Evolutionary conservation across 2,888 invertebrate species (phyloP), one percentile per base, ranked within the genome.

Genomic region (Dimorphilus gyrociliatus): DNA sequence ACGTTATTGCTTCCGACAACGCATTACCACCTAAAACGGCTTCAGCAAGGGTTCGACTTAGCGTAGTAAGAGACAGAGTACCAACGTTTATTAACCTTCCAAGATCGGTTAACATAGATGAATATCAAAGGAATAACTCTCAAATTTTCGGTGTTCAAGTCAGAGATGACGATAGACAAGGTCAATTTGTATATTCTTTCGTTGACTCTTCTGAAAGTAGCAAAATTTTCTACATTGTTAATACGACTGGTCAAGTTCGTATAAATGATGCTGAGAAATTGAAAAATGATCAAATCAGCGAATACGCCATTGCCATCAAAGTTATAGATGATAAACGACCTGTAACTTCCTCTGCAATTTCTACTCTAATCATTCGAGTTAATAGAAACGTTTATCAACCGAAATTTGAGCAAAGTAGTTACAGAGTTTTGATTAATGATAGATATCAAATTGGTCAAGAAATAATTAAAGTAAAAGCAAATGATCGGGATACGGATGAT

Each of bases 1-100:
- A 42, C 21, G 51, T 53, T 14, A 23, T 35, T 6, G 55, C 46
- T 2, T 35, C 37, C 21, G 55, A 55, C 30, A 43, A 48, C 33
- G 47, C 45, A 3, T 27, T 27, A 1, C 53, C 52, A 3, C 42
- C 44, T 8, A 45, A 38, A 33, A 45, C 42, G 5, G 42, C 41
- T 8, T 42, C 38, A 10, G 44, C 49, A 1, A 39, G 42, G 4
- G 49, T 53, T 3, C 30, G 39, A 4, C 44, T 55, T 4, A 42
- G 34, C 19, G 47, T 55, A 17, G 29, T 39, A 6, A 33, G 47
- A 8, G 50, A 50, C 37, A 18, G 13, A 18, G 14, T 19, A 16
- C 41, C 41, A 6, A 21, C 23, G n/a, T 36, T 41, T 21, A 35
- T 40, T 24, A 40, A 40, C 26, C 32, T 41, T 21, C 41, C 41